These are phyloP conservation scores for Torymus texanus DNA, from an alignment of 2,888 invertebrate genomes.

Conservation along the genomic window DNA sequence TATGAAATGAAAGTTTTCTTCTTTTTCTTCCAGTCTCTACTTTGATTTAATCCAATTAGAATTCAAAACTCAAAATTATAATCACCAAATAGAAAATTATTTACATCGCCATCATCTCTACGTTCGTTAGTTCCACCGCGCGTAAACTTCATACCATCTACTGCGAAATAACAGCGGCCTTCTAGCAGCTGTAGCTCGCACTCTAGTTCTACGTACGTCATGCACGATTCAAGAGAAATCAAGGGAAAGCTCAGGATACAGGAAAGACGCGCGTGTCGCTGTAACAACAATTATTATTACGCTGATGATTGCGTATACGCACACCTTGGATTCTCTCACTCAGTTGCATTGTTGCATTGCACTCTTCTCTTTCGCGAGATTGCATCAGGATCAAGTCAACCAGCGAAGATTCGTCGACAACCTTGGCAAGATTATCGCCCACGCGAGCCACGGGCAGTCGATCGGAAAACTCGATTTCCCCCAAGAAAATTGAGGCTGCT, in stretches of 20 bases:
- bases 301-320: conserved; percentile 24
- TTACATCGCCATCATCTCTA: too few species aligned
- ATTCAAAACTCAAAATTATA: too few species aligned
- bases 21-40: too few species aligned
- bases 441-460: not conserved
- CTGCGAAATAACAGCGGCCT: too few species aligned
- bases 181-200: too few species aligned
- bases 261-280: conserved; percentile 6
- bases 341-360: conserved; percentile 37
- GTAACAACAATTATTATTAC: conserved; percentile 44
- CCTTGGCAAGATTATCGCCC: conserved; percentile 38
- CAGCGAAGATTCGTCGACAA: not conserved
- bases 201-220: too few species aligned
- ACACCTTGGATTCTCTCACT: conserved; percentile 41
- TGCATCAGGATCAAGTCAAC: conserved; percentile 21
- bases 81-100: too few species aligned
- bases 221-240: too few species aligned
- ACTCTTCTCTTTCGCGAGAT: conserved; percentile 22
- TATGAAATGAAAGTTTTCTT: too few species aligned
- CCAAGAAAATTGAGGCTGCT: conserved; percentile 26
- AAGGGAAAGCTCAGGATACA: not conserved
- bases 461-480: conserved; percentile 37
- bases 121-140: too few species aligned
- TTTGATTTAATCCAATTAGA: too few species aligned
- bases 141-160: too few species aligned